Conservation (phyloP, 2,797 vertebrate species). For the Coregonus ussuriensis region DNA sequence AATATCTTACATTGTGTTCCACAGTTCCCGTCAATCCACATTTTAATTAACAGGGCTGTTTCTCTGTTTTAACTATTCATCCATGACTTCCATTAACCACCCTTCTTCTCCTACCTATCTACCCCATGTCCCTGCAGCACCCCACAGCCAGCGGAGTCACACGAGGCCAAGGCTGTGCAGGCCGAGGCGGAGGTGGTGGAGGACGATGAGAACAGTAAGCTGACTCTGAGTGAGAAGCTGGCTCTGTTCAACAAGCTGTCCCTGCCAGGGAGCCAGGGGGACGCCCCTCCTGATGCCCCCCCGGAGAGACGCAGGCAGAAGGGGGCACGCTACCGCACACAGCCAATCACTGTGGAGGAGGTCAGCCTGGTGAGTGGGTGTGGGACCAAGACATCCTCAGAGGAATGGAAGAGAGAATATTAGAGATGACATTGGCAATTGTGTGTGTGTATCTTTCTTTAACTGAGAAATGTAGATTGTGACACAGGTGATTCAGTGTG, state of each 20-base stretch:
- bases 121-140: conserved; percentile 33
- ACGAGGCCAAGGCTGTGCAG: conserved; percentile 36
- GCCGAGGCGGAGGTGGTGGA: conserved; percentile 45
- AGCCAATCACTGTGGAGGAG: conserved; percentile 81
- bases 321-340: conserved; percentile 77
- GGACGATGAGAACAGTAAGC: conserved; percentile 75
- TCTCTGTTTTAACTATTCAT: neutral
- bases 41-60: neutral
- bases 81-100: neutral
- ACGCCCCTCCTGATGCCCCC: conserved; percentile 31
- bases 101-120: neutral
- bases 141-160: conserved; percentile 40
- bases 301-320: conserved; percentile 75
- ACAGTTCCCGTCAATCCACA: neutral
- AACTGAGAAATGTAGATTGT: neutral
- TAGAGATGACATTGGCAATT: neutral
- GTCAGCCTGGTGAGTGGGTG: conserved; percentile 70
- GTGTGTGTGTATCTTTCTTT: neutral
- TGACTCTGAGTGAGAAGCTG: conserved; percentile 81
- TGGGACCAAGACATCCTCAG: neutral
- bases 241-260: conserved; percentile 80
- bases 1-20: neutral
- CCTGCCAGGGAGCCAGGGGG: conserved; percentile 52
- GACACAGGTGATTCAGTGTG: neutral
- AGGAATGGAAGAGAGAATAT: neutral